Percentiles rank a stretch among this genome's conserved stretches.
These are phyloP conservation scores for Palythoa heliodiscus DNA, from an alignment of 92 coral and sea anemone species.

Conservation along the genomic window DNA sequence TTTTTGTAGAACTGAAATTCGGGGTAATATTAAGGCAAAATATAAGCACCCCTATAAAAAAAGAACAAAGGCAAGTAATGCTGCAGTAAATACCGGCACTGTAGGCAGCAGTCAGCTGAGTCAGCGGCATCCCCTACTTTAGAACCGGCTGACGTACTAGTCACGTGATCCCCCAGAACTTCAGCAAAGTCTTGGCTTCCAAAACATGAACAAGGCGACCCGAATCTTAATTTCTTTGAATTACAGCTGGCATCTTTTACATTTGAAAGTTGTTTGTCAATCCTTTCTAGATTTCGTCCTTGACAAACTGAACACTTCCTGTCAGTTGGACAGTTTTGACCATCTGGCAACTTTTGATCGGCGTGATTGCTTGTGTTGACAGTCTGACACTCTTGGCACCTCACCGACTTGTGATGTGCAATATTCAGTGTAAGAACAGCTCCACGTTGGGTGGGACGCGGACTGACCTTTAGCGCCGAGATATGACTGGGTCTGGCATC, in stretches of 20 bases:
- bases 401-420: neutral
- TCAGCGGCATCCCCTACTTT: too few relatives aligned
- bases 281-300: too few relatives aligned
- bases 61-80: neutral
- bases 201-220: too few relatives aligned
- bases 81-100: too few relatives aligned
- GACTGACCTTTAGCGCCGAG: conserved; percentile 28
- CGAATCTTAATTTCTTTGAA: too few relatives aligned
- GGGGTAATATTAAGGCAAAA: neutral
- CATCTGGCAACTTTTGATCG: neutral
- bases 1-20: too few relatives aligned
- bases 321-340: neutral
- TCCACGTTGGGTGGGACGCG: conserved; percentile 20
- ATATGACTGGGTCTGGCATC: conserved; percentile 14
- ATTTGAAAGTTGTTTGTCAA: too few relatives aligned
- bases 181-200: too few relatives aligned
- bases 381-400: conserved; percentile 20
- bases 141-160: too few relatives aligned
- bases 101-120: too few relatives aligned
- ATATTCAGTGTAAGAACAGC: conserved; percentile 3
- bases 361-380: neutral
- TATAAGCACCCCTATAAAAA: neutral
- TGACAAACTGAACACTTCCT: neutral
- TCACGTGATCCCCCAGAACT: too few relatives aligned
- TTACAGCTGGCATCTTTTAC: too few relatives aligned